These are phyloP conservation scores for Amphipoea oculea DNA, from an alignment of 2,888 invertebrate genomes.

Conservation along the genomic window DNA sequence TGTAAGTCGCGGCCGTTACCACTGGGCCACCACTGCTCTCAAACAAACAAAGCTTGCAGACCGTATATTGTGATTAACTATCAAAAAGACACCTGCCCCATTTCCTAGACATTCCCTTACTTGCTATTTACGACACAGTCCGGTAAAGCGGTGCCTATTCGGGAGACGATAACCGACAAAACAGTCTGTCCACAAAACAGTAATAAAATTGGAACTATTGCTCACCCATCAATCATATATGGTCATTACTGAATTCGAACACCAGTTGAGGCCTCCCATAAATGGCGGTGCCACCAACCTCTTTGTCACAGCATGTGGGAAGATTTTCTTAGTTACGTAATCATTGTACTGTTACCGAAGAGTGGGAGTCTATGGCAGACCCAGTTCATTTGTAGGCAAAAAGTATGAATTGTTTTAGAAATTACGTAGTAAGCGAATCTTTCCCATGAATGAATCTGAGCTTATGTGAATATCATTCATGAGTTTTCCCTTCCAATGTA, in stretches of 20 bases:
- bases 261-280: conserved; percentile 33
- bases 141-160: conserved; percentile 21
- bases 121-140: conserved; percentile 15
- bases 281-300: conserved; percentile 40
- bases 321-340: conserved; percentile 63
- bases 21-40: too few species aligned
- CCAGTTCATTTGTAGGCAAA: conserved; percentile 62
- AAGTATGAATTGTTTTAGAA: conserved; percentile 60
- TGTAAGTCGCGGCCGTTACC: neutral
- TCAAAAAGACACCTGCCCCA: neutral
- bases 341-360: conserved; percentile 57
- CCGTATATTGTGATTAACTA: neutral
- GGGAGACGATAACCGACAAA: conserved; percentile 13
- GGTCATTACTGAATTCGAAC: conserved; percentile 56
- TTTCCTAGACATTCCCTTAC: neutral
- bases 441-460: conserved; percentile 63
- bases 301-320: conserved; percentile 58
- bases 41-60: neutral
- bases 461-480: conserved; percentile 63
- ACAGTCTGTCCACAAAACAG: conserved; percentile 23
- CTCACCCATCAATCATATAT: conserved; percentile 59
- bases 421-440: conserved; percentile 67
- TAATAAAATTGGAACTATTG: conserved; percentile 41
- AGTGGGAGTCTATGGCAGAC: conserved; percentile 57
- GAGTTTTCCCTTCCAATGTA: conserved; percentile 52